Percentiles rank a stretch among this genome's conserved stretches.
Conservation (phyloP, 2,888 invertebrate genomes). For the Epinotia bilunana region DNA sequence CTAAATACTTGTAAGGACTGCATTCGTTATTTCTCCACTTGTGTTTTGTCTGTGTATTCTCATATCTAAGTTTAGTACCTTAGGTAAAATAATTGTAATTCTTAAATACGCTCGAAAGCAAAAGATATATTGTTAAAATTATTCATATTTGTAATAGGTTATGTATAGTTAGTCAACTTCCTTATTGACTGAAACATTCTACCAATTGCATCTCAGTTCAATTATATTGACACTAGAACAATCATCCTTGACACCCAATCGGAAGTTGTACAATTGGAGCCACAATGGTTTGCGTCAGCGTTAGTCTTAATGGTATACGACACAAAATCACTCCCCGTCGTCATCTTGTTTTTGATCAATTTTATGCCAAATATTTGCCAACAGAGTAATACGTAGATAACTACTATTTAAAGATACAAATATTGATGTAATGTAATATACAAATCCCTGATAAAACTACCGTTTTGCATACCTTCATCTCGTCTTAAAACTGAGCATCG, state of each 20-base stretch:
- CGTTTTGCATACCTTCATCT: slow-evolving; percentile 37
- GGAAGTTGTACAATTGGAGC: slow-evolving; percentile 74
- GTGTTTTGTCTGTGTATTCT: neutral
- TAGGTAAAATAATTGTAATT: neutral
- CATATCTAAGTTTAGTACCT: neutral
- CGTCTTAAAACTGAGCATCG: slow-evolving; percentile 45
- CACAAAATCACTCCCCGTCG: neutral
- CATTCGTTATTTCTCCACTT: no score
- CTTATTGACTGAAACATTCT: neutral
- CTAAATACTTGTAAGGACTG: neutral
- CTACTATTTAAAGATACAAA: neutral
- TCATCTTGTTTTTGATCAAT: no score
- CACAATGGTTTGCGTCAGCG: slow-evolving; percentile 57
- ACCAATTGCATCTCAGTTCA: slow-evolving; percentile 54
- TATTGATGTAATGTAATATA: neutral
- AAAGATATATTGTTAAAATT: neutral
- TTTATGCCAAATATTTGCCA: no score
- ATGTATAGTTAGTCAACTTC: slow-evolving; percentile 5
- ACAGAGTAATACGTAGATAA: slow-evolving; percentile 35
- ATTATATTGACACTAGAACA: slow-evolving; percentile 64
- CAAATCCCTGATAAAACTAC: slow-evolving; percentile 41
- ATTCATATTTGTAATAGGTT: neutral
- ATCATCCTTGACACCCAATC: slow-evolving; percentile 79
- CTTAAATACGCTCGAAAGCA: neutral
- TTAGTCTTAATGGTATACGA: neutral